Percentiles rank a stretch among this genome's conserved stretches.
These are phyloP conservation scores for Octodonta nipae DNA, from an alignment of 2,888 invertebrate genomes.

Conservation along the genomic window DNA sequence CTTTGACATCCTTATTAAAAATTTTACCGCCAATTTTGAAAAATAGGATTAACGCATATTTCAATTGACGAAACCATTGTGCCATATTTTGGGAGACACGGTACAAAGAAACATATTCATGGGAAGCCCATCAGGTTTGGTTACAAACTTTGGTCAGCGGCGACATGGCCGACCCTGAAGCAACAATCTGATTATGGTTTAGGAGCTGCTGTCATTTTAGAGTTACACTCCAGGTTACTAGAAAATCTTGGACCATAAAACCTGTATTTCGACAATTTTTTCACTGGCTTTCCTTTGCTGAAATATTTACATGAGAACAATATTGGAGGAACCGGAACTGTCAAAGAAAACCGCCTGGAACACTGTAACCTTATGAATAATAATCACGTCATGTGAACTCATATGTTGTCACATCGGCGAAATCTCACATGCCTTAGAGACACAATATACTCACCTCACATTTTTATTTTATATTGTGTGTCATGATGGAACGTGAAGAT, in stretches of 20 bases:
- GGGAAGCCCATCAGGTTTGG: conserved; percentile 11
- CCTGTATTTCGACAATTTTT: conserved; percentile 1
- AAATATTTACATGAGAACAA: not conserved
- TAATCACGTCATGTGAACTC: no score
- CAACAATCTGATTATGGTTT: not conserved
- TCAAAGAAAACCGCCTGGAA: not conserved
- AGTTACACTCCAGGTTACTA: not conserved
- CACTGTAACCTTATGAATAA: no score
- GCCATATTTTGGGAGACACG: conserved; percentile 11
- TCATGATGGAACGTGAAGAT: no score
- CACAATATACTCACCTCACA: no score
- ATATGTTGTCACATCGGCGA: no score
- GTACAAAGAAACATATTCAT: conserved; percentile 9
- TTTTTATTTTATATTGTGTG: no score
- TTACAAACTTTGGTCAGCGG: conserved; percentile 11
- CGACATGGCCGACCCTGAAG: not conserved
- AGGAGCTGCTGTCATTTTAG: not conserved
- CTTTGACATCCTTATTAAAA: conserved; percentile 9
- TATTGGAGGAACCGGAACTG: not conserved
- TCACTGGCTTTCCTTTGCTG: not conserved
- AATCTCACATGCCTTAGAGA: no score
- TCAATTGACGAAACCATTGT: conserved; percentile 12
- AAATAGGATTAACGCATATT: conserved; percentile 5
- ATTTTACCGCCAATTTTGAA: conserved; percentile 6
- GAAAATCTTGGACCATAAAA: not conserved